These are phyloP conservation scores for Pararge aegeria DNA, from an alignment of 1,140 invertebrate species.

Conservation along the genomic window DNA sequence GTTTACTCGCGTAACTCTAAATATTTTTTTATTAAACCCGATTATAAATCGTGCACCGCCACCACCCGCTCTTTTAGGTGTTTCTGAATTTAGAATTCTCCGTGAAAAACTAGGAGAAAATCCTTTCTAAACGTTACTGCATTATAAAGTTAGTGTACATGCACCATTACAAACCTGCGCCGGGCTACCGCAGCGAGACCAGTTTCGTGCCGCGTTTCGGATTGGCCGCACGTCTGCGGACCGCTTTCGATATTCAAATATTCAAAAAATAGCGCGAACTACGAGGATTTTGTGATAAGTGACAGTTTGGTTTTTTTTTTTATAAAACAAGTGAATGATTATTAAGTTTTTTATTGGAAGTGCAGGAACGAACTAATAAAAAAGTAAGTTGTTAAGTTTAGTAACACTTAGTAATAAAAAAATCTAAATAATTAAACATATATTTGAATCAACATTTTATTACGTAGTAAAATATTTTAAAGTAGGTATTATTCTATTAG, in stretches of 20 bases:
- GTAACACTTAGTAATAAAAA: background rate
- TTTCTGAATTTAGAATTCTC: too few species aligned
- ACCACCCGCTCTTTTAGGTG: too few species aligned
- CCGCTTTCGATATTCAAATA: background rate
- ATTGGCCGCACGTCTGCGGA: conserved; percentile 7
- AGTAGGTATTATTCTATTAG: too few species aligned
- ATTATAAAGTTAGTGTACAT: conserved; percentile 7
- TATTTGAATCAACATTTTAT: too few species aligned
- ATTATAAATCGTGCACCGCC: too few species aligned
- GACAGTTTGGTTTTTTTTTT: conserved; percentile 19
- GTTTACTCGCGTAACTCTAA: too few species aligned
- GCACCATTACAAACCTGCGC: conserved; percentile 19
- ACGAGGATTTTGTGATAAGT: conserved; percentile 16
- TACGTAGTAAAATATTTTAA: too few species aligned
- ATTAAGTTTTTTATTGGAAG: background rate
- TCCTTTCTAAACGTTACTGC: conserved; percentile 6
- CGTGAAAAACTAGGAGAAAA: too few species aligned
- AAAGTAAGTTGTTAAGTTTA: background rate
- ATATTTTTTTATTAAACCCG: too few species aligned
- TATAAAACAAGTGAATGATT: background rate
- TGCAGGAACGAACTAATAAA: background rate
- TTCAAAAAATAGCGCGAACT: conserved; percentile 19
- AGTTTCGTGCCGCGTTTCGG: conserved; percentile 3
- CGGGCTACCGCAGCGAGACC: conserved; percentile 11
- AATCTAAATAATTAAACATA: too few species aligned